Conservation (phyloP, 1,140 invertebrate genomes). For the Caligus rogercresseyi region DNA sequence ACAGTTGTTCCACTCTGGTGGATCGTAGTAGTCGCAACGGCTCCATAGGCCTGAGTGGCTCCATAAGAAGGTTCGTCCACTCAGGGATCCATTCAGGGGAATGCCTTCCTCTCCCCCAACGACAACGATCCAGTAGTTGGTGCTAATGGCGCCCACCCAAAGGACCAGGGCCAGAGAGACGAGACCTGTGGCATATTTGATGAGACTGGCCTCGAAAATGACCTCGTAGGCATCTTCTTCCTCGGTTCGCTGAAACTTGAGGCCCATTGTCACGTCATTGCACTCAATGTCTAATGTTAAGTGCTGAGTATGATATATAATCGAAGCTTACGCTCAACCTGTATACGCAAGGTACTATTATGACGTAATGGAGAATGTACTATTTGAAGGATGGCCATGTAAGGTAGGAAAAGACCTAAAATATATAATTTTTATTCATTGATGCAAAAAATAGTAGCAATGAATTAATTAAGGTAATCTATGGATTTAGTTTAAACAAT, state of each 20-base stretch:
- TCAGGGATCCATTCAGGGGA: not conserved
- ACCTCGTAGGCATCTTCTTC: not conserved
- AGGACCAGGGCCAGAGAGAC: not conserved
- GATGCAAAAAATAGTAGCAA: too few species aligned
- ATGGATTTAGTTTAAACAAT: too few species aligned
- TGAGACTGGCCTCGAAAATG: not conserved
- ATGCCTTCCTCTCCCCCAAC: not conserved
- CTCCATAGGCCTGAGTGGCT: constrained; percentile 12
- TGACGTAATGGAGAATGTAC: too few species aligned
- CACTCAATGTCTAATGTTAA: too few species aligned
- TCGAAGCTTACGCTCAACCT: too few species aligned
- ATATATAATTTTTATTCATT: too few species aligned
- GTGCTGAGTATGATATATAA: too few species aligned
- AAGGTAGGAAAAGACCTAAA: too few species aligned
- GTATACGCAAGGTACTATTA: too few species aligned
- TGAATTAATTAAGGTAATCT: too few species aligned
- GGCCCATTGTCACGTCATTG: not conserved
- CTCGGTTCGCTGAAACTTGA: not conserved
- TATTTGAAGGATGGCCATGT: too few species aligned
- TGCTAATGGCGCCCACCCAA: not conserved
- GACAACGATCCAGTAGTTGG: constrained; percentile 6
- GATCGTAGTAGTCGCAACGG: not conserved
- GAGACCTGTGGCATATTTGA: not conserved
- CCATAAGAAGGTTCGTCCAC: not conserved
- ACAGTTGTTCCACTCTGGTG: not conserved